phyloP scores from a whole-genome alignment of 2,888 invertebrate species.

The Ctena decussata region DNA sequence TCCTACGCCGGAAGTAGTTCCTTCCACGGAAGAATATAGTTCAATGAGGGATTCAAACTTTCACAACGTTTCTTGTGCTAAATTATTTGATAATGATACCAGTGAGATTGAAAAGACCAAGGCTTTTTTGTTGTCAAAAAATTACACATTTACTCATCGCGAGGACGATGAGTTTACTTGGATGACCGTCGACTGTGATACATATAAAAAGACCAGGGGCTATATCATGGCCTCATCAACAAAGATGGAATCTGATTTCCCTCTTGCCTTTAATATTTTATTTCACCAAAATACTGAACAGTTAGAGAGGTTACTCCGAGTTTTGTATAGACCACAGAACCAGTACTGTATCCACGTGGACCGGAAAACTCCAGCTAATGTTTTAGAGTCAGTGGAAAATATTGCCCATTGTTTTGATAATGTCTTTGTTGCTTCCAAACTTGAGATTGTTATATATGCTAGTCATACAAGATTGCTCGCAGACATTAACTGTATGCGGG shows the following conservation, averaged over 20 bases:
- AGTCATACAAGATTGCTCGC: slow-evolving; percentile 75
- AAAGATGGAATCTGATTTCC: slow-evolving; percentile 73
- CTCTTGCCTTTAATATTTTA: slow-evolving; percentile 83
- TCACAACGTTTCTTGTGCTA: slow-evolving; percentile 49
- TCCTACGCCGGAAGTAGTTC: slow-evolving; percentile 1
- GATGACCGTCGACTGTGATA: slow-evolving; percentile 49
- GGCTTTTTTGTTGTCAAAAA: slow-evolving; percentile 19
- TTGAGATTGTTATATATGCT: slow-evolving; percentile 75
- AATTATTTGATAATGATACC: slow-evolving; percentile 61
- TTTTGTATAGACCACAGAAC: slow-evolving; percentile 84
- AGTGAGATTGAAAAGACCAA: slow-evolving; percentile 52
- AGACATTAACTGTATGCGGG: slow-evolving; percentile 78
- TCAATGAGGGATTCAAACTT: not conserved
- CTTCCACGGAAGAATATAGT: not conserved
- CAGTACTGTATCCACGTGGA: slow-evolving; percentile 86
- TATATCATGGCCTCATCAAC: slow-evolving; percentile 38
- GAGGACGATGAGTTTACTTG: slow-evolving; percentile 6
- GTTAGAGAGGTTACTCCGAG: slow-evolving; percentile 79
- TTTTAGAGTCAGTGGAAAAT: slow-evolving; percentile 65
- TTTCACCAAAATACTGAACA: slow-evolving; percentile 80
- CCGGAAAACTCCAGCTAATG: slow-evolving; percentile 62
- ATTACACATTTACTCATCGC: slow-evolving; percentile 32
- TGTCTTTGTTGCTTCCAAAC: slow-evolving; percentile 80
- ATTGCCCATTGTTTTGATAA: slow-evolving; percentile 82
- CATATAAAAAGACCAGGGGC: slow-evolving; percentile 48